Conservation (phyloP, 1,140 invertebrate species). For the Papilio machaon region DNA sequence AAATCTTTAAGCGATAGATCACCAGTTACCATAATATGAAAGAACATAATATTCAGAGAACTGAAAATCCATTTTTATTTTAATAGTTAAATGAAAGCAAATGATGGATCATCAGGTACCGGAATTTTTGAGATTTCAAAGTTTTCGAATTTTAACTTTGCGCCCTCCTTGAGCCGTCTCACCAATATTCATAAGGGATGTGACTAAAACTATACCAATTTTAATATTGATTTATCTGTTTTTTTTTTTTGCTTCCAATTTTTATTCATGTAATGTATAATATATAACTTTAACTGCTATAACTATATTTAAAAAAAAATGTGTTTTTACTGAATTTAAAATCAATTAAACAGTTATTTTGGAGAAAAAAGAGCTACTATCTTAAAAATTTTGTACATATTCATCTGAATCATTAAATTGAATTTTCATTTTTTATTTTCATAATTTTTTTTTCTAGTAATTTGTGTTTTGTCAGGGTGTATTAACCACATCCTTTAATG, state of each 20-base stretch:
- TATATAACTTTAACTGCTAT: too few species aligned
- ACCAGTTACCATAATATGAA: background rate
- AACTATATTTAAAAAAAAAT: too few species aligned
- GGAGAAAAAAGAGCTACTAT: too few species aligned
- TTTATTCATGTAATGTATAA: too few species aligned
- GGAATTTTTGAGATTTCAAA: conserved; percentile 52
- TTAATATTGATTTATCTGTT: background rate
- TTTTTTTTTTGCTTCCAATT: background rate
- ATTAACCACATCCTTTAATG: background rate
- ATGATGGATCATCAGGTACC: conserved; percentile 50
- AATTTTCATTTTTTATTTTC: too few species aligned
- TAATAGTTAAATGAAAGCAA: background rate
- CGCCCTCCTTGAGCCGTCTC: conserved; percentile 75
- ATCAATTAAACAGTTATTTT: too few species aligned
- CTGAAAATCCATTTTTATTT: background rate
- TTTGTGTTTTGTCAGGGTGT: background rate
- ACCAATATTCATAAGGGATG: conserved; percentile 62
- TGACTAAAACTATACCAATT: background rate
- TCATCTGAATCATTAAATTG: too few species aligned
- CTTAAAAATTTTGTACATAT: too few species aligned
- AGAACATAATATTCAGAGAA: conserved; percentile 4
- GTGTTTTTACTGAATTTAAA: too few species aligned
- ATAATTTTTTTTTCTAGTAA: too few species aligned
- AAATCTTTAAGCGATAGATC: background rate
- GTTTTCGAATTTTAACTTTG: conserved; percentile 72